These are phyloP conservation scores for Amphiprion percula DNA, from an alignment of 2,113 vertebrate species.

Conservation along the genomic window DNA sequence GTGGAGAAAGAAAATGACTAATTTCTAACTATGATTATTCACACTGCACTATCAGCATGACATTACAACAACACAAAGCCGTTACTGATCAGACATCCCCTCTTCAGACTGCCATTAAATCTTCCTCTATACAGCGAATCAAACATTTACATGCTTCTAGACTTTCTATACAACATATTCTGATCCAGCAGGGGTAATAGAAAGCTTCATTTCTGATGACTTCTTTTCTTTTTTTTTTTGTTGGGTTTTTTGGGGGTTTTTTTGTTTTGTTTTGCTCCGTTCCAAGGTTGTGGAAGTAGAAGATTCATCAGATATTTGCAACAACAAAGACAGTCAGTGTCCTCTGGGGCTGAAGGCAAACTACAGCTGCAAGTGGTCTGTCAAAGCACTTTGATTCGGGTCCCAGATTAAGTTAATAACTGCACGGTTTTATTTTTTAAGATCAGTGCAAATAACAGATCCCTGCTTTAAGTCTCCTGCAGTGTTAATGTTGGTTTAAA, in stretches of 20 bases:
- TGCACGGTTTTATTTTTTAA: conserved; percentile 20
- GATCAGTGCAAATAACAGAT: neutral
- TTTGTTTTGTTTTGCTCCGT: conserved; percentile 3
- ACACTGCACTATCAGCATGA: conserved; percentile 42
- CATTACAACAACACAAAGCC: conserved; percentile 47
- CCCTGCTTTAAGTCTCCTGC: neutral
- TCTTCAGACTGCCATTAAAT: too few relatives aligned
- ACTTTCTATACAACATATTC: too few relatives aligned
- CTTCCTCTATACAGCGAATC: too few relatives aligned
- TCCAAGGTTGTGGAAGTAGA: conserved; percentile 20
- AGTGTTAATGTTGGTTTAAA: neutral
- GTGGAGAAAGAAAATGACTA: conserved; percentile 32
- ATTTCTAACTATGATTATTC: conserved; percentile 39
- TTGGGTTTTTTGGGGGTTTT: neutral
- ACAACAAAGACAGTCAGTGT: conserved; percentile 48
- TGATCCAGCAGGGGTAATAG: too few relatives aligned
- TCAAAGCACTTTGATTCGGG: conserved; percentile 42
- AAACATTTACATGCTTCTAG: too few relatives aligned
- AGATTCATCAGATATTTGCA: conserved; percentile 46
- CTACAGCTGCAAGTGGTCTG: conserved; percentile 29
- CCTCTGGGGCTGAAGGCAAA: conserved; percentile 35
- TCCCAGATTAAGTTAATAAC: conserved; percentile 20
- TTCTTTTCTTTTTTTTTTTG: conserved; percentile 17
- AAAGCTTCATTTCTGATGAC: conserved; percentile 42
- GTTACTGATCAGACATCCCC: conserved; percentile 24